phyloP scores from a whole-genome alignment of 2,797 vertebrate species.

The Novumbra hubbsi region DNA sequence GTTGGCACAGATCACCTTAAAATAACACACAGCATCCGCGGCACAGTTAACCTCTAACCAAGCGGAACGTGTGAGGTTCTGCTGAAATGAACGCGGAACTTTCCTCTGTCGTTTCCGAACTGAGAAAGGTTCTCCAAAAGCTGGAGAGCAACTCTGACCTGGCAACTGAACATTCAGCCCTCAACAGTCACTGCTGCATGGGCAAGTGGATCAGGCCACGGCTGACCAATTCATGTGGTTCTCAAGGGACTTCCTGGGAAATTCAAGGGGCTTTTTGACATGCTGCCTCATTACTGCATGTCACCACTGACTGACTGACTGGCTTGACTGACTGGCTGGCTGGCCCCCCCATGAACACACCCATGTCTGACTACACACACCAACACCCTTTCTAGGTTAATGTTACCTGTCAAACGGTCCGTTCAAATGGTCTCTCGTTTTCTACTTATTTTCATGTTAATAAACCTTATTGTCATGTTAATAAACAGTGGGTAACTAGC shows the following conservation, averaged over 20 bases:
- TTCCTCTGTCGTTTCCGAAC: neutral
- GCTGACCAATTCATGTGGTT: conserved; percentile 12
- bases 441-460: no score
- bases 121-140: neutral
- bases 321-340: no score
- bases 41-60: neutral
- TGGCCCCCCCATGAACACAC: no score
- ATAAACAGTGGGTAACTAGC: no score
- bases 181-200: neutral
- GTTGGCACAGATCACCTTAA: neutral
- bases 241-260: conserved; percentile 42
- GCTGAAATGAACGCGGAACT: neutral
- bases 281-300: conserved; percentile 39
- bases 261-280: conserved; percentile 57
- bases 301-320: conserved; percentile 23
- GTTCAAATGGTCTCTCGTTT: no score
- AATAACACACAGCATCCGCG: neutral
- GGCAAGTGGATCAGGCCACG: neutral
- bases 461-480: no score
- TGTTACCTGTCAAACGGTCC: no score
- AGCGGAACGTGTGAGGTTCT: neutral
- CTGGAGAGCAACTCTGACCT: neutral
- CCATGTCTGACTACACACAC: neutral
- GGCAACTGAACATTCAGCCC: neutral
- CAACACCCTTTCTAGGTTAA: neutral